Evolutionary conservation across 2,113 vertebrate genomes (phyloP).

Genomic region (Menidia beryllina): DNA sequence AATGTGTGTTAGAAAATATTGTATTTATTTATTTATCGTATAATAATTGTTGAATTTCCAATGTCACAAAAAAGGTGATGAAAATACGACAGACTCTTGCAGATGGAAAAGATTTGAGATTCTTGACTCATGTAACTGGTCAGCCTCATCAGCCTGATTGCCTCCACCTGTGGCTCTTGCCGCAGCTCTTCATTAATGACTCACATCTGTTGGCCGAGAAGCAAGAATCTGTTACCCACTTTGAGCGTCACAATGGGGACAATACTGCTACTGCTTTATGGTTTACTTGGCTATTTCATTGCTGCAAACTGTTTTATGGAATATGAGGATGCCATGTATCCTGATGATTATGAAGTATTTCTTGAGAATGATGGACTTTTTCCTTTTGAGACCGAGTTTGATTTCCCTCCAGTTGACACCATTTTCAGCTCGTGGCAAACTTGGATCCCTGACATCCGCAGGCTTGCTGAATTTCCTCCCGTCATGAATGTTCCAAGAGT

Average conservation of each 20-base stretch:
- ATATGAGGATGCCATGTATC: neutral
- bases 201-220: fast-evolving
- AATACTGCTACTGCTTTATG: neutral
- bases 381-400: slow-evolving; percentile 27
- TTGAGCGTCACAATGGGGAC: slow-evolving; percentile 40
- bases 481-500: slow-evolving; percentile 36
- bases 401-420: slow-evolving; percentile 8
- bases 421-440: slow-evolving; percentile 56
- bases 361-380: neutral
- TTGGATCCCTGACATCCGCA: slow-evolving; percentile 18
- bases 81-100: neutral
- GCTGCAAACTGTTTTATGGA: slow-evolving; percentile 6
- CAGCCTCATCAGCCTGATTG: slow-evolving; percentile 38
- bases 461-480: slow-evolving; percentile 15
- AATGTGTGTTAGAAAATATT: neutral
- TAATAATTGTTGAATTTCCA: neutral
- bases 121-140: neutral
- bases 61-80: neutral
- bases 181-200: slow-evolving; percentile 14
- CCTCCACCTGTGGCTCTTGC: slow-evolving; percentile 44
- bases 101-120: neutral
- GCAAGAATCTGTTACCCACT: neutral
- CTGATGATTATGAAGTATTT: neutral
- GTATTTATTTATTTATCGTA: too few relatives aligned
- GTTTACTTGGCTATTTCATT: slow-evolving; percentile 20